These are phyloP conservation scores for Paguma larvata DNA, from an alignment of 2,797 vertebrate species.

Conservation along the genomic window DNA sequence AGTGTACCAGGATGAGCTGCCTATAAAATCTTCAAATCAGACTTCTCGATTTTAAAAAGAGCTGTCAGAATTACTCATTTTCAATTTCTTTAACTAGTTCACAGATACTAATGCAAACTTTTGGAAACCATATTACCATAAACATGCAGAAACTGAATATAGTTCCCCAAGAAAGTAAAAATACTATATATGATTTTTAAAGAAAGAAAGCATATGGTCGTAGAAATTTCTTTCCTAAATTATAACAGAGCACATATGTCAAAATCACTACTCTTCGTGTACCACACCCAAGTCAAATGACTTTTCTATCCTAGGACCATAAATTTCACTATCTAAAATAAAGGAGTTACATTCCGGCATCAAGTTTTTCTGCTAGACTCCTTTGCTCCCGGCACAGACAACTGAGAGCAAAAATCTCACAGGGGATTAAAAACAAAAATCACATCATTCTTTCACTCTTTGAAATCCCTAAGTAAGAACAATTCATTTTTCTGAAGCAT, in stretches of 20 bases:
- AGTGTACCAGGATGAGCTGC: not conserved
- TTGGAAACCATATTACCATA: conserved; percentile 41
- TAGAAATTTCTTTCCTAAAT: conserved; percentile 61
- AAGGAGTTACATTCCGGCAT: not conserved
- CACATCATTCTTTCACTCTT: conserved; percentile 49
- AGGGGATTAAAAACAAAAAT: conserved; percentile 18
- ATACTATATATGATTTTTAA: not conserved
- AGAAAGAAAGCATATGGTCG: not conserved
- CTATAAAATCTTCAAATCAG: conserved; percentile 20
- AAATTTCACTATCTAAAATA: conserved; percentile 55
- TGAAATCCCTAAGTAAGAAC: not conserved
- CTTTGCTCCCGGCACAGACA: conserved; percentile 34
- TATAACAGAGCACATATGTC: not conserved
- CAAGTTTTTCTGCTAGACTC: conserved; percentile 16
- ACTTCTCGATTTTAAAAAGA: conserved; percentile 46
- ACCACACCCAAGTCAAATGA: not conserved
- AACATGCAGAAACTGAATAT: conserved; percentile 53
- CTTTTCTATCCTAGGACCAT: not conserved
- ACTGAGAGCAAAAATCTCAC: not conserved
- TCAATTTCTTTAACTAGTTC: conserved; percentile 39
- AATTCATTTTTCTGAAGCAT: conserved; percentile 24
- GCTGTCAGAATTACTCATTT: conserved; percentile 1
- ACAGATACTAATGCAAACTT: conserved; percentile 29
- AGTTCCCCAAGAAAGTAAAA: conserved; percentile 26
- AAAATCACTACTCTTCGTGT: conserved; percentile 50